Base-by-base conservation (phyloP, 2,797 vertebrate species). In the Danionella dracula region DNA sequence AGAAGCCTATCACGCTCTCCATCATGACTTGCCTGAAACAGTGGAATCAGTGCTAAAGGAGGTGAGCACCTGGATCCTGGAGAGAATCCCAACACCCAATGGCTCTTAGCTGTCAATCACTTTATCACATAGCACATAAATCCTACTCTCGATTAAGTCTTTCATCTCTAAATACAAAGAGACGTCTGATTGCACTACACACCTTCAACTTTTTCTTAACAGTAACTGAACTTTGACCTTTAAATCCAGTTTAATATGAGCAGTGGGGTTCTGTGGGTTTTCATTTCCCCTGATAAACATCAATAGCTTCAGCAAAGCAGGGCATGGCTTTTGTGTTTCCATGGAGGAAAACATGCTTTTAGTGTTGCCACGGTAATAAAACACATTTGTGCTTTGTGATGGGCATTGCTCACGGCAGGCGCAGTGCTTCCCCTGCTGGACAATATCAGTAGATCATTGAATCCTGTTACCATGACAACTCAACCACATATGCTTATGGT, bases 11-110 rank as follows among this genome's bases (percentile, higher is more conserved):
- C 97, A 99, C 2, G 85, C 89, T 31, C 93, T 99, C 53, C 96
- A 99, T 85, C 94, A 91, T 57, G 96, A 99, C 62, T 85, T 99
- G 63, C 94, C 93, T 0, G 95, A 97, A 45, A 93, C 94, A 11
- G 83, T 85, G 8, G 85, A 85, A 71, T 90, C 92, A 0, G 92
- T 94, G 76, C 83, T 96, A 79, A 92, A 89, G 49, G 94, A 98
- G 73, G 89, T 96, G 75, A 89, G 82, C 16, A 68, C 75, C 1
- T 99, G 96, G 95, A 85, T 99, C 70, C 77, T 85, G 19, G 92
- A 96, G 72, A 93, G 87, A 78, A 76, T 93, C 50, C 84, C 89
- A 0, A 42, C 51, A n/a, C 38, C 71, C 5, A 1, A 72, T 76
- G 41, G 38, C 56, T 66, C 49, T 54, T 71, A 71, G 68, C 40